Evolutionary conservation across 2,888 invertebrate species (phyloP), one percentile per base, ranked within the genome.

Genomic region (Diaphora mendica): DNA sequence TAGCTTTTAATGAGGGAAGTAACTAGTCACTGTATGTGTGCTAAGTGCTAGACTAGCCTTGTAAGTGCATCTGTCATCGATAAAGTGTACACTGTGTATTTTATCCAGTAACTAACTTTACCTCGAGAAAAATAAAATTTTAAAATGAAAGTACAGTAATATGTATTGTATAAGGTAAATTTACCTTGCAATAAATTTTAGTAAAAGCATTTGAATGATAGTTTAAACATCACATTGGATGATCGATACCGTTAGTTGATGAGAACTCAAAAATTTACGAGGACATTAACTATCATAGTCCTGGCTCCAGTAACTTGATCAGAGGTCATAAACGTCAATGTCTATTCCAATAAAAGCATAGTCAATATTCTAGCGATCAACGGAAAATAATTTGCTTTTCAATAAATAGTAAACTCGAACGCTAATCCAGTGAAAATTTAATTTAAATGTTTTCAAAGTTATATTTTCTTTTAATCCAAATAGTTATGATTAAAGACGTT

Each of bases 1-100:
- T 84, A 79, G 81, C 79, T 48, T 66, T 76, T 87, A 87, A 86
- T 86, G 76, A 83, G 84, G 87, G 85, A 86, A 84, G 86, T 84
- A 68, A 82, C 73, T 77, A 72, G 79, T 62, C 78, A 81, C 79
- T 81, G 79, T 73, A 65, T 77, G 72, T 79, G 82, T 84, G 82
- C 75, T 79, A 82, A 82, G 75, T 75, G 73, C 71, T 78, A 74
- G 72, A 11, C 67, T 69, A 26, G 51, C 66, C 71, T 67, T 73
- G 42, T 64, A 42, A 51, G 35, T 67, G 62, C 62, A 62, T 59
- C 59, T 59, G 39, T 70, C 64, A 64, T 64, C 64, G 62, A 23
- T n/a, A 44, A 30, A 23, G 30, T 62, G 30, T 42, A 17, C 39
- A 59, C 1, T n/a, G 7, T 5, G 9, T 20, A 39, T 42, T 65